Percentiles rank a stretch among this genome's conserved stretches.
These are phyloP conservation scores for Brachylomia viminalis DNA, from an alignment of 2,888 invertebrate genomes.

Conservation along the genomic window DNA sequence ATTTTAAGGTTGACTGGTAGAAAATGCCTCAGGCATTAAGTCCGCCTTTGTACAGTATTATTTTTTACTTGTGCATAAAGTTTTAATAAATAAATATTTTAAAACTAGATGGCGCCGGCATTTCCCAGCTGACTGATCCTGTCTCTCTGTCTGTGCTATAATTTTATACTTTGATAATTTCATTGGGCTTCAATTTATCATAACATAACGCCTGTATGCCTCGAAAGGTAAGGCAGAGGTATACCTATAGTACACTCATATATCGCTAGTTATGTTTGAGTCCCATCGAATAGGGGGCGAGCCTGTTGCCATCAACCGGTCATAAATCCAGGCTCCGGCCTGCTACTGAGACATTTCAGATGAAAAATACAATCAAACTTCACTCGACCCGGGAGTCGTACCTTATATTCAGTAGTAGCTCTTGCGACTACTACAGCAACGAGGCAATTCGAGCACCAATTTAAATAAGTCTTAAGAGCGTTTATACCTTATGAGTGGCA, in stretches of 20 bases:
- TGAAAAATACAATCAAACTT: neutral
- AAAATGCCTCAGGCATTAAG: too few relatives aligned
- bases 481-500: too few relatives aligned
- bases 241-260: neutral
- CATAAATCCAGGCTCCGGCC: neutral
- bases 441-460: neutral
- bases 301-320: neutral
- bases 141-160: too few relatives aligned
- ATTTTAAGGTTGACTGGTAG: too few relatives aligned
- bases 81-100: too few relatives aligned
- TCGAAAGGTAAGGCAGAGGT: neutral
- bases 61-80: too few relatives aligned
- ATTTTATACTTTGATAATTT: slow-evolving; percentile 1
- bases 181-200: neutral
- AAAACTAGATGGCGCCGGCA: too few relatives aligned
- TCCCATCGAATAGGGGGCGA: neutral
- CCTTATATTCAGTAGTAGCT: neutral
- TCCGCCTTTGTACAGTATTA: too few relatives aligned
- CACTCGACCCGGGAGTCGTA: neutral
- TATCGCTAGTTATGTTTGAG: neutral
- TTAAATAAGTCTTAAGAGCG: too few relatives aligned
- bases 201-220: neutral
- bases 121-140: too few relatives aligned
- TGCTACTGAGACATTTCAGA: neutral
- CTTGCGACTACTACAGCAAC: too few relatives aligned